Evolutionary conservation across 2,113 vertebrate species (phyloP), one percentile per base, ranked within the genome.

Genomic region (Turdus rufiventris): DNA sequence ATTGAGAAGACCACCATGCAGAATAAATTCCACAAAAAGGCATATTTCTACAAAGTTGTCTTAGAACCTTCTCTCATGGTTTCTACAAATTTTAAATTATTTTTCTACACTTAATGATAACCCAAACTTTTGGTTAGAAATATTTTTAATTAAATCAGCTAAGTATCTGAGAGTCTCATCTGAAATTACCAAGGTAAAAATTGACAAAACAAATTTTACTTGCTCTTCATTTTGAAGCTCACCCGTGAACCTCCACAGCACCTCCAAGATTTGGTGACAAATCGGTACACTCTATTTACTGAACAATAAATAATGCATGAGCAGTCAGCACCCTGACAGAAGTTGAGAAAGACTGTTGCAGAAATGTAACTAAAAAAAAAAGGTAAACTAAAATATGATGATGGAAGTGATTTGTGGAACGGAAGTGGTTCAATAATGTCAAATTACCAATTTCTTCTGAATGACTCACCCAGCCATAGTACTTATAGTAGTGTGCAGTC

Each of bases 261-360:
- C 45, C 80, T 72, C 81, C 84, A 76, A 85, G 58, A 89, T 76
- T 57, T 79, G 74, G 38, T 91, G 81, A 85, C 62, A 79, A 91
- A 92, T 91, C 48, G 60, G 47, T 50, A 38, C 31, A n/a, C 48
- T 26, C 5, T 45, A 43, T 67, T 65, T 75, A 53, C 73, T 53
- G 62, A 94, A 43, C 54, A 89, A 87, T 87, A 94, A 75, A 94
- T 95, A 79, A 94, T 93, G 90, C 89, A 95, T 89, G 67, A 94
- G 70, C 84, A 94, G 29, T 62, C 61, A 72, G 86, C 75, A 82
- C 70, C 66, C 62, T 51, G 51, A 58, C 61, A 93, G 92, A 83
- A 96, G 63, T 42, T 90, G 88, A 92, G 63, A 94, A 88, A 77
- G 45, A 57, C 24, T 93, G 56, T n/a, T 91, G 58, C 45, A 62